Evolutionary conservation across 2,888 invertebrate species (phyloP).

Genomic region (Oasisia sp.): DNA sequence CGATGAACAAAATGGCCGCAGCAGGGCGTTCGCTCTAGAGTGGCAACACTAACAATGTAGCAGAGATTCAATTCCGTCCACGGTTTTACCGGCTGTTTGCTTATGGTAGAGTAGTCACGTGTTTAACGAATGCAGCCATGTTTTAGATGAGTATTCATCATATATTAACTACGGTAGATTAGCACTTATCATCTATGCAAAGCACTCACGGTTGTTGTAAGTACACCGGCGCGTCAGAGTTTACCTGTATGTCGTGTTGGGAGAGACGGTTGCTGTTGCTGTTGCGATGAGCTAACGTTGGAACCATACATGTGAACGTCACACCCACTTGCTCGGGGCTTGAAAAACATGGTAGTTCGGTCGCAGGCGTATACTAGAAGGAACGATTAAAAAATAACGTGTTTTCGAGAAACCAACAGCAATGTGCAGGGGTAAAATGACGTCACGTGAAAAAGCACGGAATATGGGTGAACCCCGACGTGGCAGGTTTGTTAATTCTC

Average conservation of each 20-base stretch:
- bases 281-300: not conserved
- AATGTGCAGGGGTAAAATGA: not conserved
- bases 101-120: not conserved
- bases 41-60: conserved; percentile 1
- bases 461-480: not conserved
- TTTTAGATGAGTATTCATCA: not conserved
- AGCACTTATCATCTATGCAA: not conserved
- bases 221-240: not conserved
- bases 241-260: not conserved
- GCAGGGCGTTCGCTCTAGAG: not conserved
- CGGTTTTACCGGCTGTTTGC: not conserved
- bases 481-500: not conserved
- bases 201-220: not conserved
- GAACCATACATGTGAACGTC: not conserved
- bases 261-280: not conserved
- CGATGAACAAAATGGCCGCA: not conserved
- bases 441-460: not conserved
- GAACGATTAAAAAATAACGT: not conserved
- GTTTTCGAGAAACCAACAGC: not conserved
- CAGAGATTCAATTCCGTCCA: not conserved
- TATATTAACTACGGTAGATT: not conserved
- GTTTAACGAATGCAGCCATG: not conserved
- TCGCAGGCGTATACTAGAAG: not conserved
- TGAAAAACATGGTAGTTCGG: not conserved
- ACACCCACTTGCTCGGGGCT: too few species aligned